Base-by-base conservation (phyloP, 2,113 vertebrate genomes). In the Cepphus grylle region DNA sequence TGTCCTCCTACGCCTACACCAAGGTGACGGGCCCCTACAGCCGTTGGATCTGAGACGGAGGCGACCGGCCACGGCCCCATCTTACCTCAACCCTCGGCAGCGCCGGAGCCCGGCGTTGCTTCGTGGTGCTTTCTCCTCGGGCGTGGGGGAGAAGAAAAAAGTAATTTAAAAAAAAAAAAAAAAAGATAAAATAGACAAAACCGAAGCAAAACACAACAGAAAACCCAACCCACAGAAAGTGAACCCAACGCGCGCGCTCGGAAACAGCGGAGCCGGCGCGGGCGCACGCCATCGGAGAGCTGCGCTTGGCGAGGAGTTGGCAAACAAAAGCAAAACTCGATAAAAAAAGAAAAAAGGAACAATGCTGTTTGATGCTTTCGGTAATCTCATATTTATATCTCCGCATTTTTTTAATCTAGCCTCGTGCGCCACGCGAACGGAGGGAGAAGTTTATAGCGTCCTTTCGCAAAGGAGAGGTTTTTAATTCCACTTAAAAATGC, bases 1-100 rank as follows among this genome's bases (percentile, higher is more conserved):
- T 98, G 97, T 99, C 99, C 97, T 99, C 99, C 94, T 99, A 99
- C 55, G 99, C 99, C 98, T 99, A 99, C 98, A 99, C 99, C 86
- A 99, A 99, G 97, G 98, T 99, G 98, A 99, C 99, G 11, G 99
- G 99, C 91, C 99, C 99, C 93, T 99, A 99, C 98, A 99, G 98
- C 98, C 98, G 98, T 98, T 99, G 99, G 97, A 98, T 99, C 96
- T 99, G 98, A 99, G 97, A 95, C 58, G 36, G 69, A 71, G 43
- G 84, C 50, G 5, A 93, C 88, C 72, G 42, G 50, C 90, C 77
- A 30, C 21, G 79, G 97, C 97, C 97, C 55, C 95, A 96, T 96
- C 95, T 98, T 98, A 98, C 98, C 98, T 98, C 98, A 98, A 97
- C 83, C 96, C 95, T 97, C 97, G 0, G 95, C 92, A 90, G 97